phyloP scores from a whole-genome alignment of 2,888 invertebrate genomes.

The Cataglyphis rosenhaueri region DNA sequence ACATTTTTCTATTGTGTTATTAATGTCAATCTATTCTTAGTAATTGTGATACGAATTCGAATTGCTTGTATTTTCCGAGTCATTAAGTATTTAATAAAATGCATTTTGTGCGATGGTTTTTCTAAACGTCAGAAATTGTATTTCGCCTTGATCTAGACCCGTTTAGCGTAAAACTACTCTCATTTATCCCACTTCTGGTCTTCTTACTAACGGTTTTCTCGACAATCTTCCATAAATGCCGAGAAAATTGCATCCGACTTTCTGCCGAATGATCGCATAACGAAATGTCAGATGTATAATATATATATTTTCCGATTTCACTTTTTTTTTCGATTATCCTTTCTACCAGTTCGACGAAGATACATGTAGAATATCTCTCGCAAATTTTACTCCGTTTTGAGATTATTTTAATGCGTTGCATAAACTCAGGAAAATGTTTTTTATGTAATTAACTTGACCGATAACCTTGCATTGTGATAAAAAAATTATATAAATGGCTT shows the following conservation, averaged over 20 bases:
- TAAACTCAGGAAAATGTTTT: neutral
- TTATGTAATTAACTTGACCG: neutral
- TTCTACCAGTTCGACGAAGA: neutral
- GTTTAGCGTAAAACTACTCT: conserved; percentile 39
- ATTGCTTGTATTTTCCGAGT: neutral
- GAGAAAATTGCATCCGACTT: conserved; percentile 14
- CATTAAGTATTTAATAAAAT: neutral
- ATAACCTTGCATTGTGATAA: conserved; percentile 6
- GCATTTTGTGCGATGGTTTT: neutral
- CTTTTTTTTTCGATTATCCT: conserved; percentile 29
- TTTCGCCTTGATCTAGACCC: conserved; percentile 35
- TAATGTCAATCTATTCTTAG: neutral
- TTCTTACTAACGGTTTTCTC: conserved; percentile 47
- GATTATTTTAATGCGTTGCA: neutral
- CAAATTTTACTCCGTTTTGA: neutral
- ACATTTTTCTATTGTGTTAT: neutral
- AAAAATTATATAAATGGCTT: neutral
- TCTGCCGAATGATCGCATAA: neutral
- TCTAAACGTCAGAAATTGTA: neutral
- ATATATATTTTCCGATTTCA: conserved; percentile 2
- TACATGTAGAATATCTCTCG: neutral
- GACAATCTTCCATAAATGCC: conserved; percentile 6
- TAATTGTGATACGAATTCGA: conserved; percentile 14
- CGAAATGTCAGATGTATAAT: neutral
- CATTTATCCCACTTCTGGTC: conserved; percentile 30